Evolutionary conservation across 2,113 vertebrate species (phyloP).

Genomic region (Axis porcinus): DNA sequence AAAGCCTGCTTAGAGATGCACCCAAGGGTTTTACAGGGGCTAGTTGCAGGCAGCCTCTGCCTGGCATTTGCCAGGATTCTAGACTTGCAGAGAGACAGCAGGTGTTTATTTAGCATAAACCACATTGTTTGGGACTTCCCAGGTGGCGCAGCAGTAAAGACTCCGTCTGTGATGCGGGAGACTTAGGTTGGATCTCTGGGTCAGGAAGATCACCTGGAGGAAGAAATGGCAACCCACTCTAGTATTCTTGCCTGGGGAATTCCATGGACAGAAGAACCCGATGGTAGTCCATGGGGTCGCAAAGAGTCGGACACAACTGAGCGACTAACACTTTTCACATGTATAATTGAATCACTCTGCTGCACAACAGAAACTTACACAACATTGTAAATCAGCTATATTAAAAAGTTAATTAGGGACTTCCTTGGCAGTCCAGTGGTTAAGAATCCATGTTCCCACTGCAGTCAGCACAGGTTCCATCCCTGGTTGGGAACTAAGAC

Average conservation of each 20-base stretch:
- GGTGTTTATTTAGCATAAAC: background rate
- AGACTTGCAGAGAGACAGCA: background rate
- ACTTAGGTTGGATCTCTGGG: background rate
- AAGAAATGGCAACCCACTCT: background rate
- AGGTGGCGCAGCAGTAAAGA: background rate
- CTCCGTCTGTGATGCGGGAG: background rate
- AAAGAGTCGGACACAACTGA: background rate
- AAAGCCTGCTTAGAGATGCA: background rate
- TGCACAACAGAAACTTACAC: background rate
- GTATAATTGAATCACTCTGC: background rate
- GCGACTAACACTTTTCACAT: background rate
- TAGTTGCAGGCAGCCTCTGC: background rate
- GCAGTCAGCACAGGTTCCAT: background rate
- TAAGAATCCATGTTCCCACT: background rate
- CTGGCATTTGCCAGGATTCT: background rate
- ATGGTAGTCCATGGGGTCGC: background rate
- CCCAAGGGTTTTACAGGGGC: background rate
- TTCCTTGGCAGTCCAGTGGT: background rate
- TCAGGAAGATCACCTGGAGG: background rate
- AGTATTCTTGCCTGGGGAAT: background rate
- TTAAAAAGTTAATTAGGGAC: background rate
- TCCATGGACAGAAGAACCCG: rapidly evolving
- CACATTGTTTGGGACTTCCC: background rate
- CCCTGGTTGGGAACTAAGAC: background rate
- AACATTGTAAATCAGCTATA: background rate